Evolutionary conservation across 2,888 invertebrate genomes (phyloP).

Genomic region (Tridacna crocea): DNA sequence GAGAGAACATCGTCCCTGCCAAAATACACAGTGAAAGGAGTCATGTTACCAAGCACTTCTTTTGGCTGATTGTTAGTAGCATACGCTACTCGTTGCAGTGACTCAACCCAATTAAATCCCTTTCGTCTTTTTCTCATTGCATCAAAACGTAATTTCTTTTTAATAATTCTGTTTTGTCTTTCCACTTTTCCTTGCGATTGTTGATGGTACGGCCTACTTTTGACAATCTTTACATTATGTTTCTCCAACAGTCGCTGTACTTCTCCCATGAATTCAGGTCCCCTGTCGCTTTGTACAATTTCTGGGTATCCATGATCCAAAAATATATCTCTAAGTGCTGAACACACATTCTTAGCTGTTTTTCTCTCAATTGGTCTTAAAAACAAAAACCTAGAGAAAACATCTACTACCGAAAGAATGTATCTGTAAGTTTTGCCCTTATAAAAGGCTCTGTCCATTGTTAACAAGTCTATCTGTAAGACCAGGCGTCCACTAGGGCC

Average conservation of each 20-base stretch:
- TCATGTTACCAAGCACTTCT: not conserved
- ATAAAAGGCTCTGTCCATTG: no score
- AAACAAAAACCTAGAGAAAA: conserved; percentile 18
- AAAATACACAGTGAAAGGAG: conserved; percentile 5
- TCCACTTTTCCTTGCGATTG: not conserved
- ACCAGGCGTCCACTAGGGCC: no score
- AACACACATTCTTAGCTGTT: not conserved
- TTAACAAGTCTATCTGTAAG: no score
- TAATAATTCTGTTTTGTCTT: not conserved
- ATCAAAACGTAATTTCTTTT: not conserved
- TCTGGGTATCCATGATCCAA: not conserved
- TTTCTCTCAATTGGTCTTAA: conserved; percentile 11
- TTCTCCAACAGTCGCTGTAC: not conserved
- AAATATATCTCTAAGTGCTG: conserved; percentile 19
- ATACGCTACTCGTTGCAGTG: not conserved
- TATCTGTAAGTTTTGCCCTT: no score
- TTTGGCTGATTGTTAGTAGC: not conserved
- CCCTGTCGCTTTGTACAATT: conserved; percentile 17
- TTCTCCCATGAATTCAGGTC: not conserved
- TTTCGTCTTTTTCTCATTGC: not conserved
- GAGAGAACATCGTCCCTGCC: no score
- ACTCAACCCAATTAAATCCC: conserved; percentile 6
- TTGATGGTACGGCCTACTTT: conserved; percentile 2
- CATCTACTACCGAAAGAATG: conserved; percentile 13
- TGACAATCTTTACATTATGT: not conserved